Percentiles rank a stretch among this genome's conserved stretches.
Conservation (phyloP, 2,888 invertebrate species). For the Glyphotaelius pellucidus region DNA sequence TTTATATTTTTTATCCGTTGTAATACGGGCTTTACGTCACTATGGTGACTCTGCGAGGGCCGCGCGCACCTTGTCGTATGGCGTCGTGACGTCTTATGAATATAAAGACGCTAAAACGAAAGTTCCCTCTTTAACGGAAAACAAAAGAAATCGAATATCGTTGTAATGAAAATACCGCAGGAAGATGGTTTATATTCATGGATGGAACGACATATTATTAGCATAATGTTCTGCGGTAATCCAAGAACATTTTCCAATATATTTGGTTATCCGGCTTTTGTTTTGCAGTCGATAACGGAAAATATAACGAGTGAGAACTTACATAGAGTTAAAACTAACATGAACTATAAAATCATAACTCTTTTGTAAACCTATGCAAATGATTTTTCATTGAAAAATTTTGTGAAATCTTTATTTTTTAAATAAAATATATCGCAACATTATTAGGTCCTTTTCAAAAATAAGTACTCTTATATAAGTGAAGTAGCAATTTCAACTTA, state of each 20-base stretch:
- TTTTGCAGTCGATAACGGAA: background rate
- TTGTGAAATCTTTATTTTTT: too few species aligned
- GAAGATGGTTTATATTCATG: conserved; percentile 20
- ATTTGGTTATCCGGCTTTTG: background rate
- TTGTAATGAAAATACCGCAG: conserved; percentile 32
- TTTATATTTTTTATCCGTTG: background rate
- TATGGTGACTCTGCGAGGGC: background rate
- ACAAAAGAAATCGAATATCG: conserved; percentile 60
- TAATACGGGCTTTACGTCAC: background rate
- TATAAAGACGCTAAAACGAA: conserved; percentile 64
- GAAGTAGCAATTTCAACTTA: too few species aligned
- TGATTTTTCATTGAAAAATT: too few species aligned
- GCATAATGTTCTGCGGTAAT: conserved; percentile 2
- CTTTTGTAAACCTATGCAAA: too few species aligned
- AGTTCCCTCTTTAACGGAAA: conserved; percentile 53
- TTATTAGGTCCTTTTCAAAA: too few species aligned
- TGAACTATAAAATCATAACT: too few species aligned
- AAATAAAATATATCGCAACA: too few species aligned
- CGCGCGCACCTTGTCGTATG: conserved; percentile 61
- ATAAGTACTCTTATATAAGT: too few species aligned
- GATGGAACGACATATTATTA: background rate
- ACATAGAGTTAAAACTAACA: background rate
- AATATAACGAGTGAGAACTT: background rate
- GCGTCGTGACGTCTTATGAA: conserved; percentile 61
- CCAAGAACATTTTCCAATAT: background rate